A percentile compares a stretch with the other conserved stretches of the same genome.
Evolutionary conservation across 1,140 invertebrate species (phyloP).

Genomic region (Babylonia areolata): DNA sequence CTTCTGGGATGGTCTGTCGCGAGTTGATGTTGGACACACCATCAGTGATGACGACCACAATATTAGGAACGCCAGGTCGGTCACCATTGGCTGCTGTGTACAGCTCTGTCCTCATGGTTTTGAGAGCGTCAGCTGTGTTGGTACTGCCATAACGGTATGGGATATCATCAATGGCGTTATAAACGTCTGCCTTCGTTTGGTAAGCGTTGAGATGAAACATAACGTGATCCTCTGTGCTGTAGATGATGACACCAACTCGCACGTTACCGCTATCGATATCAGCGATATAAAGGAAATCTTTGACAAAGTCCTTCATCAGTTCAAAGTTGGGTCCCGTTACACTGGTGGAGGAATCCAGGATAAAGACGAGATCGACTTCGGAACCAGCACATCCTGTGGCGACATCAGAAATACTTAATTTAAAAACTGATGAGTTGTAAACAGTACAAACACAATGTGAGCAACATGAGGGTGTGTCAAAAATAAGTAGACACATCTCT

Average conservation of each 20-base stretch:
- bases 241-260: constrained; percentile 62
- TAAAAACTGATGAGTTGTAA: too few species aligned
- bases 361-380: constrained; percentile 57
- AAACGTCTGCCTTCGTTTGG: constrained; percentile 47
- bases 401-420: not conserved
- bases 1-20: constrained; percentile 63
- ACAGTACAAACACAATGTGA: too few species aligned
- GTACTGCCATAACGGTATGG: constrained; percentile 65
- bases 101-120: constrained; percentile 60
- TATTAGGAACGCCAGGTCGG: constrained; percentile 58
- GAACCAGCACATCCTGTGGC: not conserved
- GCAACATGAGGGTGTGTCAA: too few species aligned
- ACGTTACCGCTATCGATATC: constrained; percentile 64
- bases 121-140: constrained; percentile 64
- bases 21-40: constrained; percentile 69
- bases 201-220: constrained; percentile 62
- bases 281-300: constrained; percentile 56
- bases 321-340: constrained; percentile 58
- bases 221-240: constrained; percentile 58
- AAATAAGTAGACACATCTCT: too few species aligned
- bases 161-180: constrained; percentile 58
- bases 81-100: constrained; percentile 65
- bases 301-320: constrained; percentile 59
- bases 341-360: constrained; percentile 65
- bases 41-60: constrained; percentile 64